These are phyloP conservation scores for Gambelia wislizenii DNA, from an alignment of 2,797 vertebrate genomes.

Conservation along the genomic window DNA sequence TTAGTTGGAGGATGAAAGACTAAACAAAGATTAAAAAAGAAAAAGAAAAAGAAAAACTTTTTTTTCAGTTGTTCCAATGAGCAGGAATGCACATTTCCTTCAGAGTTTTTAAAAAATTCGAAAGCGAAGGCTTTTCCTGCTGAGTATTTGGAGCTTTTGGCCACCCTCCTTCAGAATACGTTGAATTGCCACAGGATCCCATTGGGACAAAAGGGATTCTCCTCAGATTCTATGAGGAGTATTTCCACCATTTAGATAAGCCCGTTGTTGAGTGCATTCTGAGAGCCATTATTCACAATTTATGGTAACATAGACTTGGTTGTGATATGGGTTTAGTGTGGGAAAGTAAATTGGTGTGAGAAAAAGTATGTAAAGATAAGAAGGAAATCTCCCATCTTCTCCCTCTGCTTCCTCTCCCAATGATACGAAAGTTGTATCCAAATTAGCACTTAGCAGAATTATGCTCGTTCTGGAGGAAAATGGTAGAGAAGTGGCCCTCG, in stretches of 20 bases:
- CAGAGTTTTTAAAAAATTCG: too few species aligned
- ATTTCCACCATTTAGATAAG: too few species aligned
- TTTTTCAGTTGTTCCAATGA: too few species aligned
- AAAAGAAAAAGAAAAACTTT: slow-evolving; percentile 43
- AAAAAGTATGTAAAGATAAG: background rate
- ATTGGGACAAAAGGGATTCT: too few species aligned
- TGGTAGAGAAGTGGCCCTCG: background rate
- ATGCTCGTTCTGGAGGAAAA: background rate
- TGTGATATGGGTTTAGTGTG: background rate
- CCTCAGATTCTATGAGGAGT: too few species aligned
- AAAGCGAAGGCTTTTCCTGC: too few species aligned
- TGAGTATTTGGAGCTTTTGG: too few species aligned
- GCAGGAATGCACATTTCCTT: too few species aligned
- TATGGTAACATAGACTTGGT: background rate
- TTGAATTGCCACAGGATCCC: too few species aligned
- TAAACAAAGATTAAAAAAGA: slow-evolving; percentile 82
- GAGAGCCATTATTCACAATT: slow-evolving; percentile 5
- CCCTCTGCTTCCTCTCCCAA: too few species aligned
- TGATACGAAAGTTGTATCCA: background rate
- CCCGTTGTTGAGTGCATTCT: slow-evolving; percentile 53
- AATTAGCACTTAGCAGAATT: background rate
- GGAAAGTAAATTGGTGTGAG: background rate
- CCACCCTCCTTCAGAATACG: too few species aligned
- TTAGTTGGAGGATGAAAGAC: slow-evolving; percentile 77
- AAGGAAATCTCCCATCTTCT: background rate